Base-by-base conservation (phyloP, 2,113 vertebrate genomes). In the Melanerpes formicivorus region DNA sequence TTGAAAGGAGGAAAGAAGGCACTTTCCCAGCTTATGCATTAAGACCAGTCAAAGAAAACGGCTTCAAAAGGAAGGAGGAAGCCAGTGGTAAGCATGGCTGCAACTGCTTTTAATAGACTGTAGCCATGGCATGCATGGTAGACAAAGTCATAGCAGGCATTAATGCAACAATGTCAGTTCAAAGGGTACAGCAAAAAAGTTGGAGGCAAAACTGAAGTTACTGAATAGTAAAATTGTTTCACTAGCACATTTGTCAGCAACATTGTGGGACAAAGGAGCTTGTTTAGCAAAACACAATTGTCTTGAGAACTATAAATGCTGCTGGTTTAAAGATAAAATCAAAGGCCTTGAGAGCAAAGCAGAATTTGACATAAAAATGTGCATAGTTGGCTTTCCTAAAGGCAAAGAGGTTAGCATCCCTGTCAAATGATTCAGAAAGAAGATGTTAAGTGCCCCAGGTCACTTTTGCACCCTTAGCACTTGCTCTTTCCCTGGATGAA, bases 1-100 rank as follows among this genome's bases (percentile, higher is more conserved):
- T 90, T 93, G 80, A 91, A 95, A 94, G 88, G 71, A 83, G 67
- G 84, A 91, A 88, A 95, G 74, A 91, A 88, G 86, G 80, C 92
- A 76, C 88, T 96, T 96, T 90, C 88, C 92, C 88, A 90, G 92
- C 80, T 93, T 84, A 55, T 88, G 86, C 6, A 9, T 94, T 96
- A 95, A 86, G 93, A 96, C 92, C 96, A 96, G 96, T 81, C 86
- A 95, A 93, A 96, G 96, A 84, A 81, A 95, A 27, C 9, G 29
- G 88, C 92, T 96, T 96, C 96, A 96, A 96, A 92, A 96, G 90
- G 86, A 40, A 81, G 80, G 93, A 92, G 93, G 93, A 95, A 93
- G 84, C 70, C 90, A 52, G 92, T 19, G 9, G 88, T 79, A 19
- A 88, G 90, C 80, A 82, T 0, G 83, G 77, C 92, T 90, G 92